Evolutionary conservation across 2,888 invertebrate genomes (phyloP), one percentile per base, ranked within the genome.

Genomic region (Gisinianus flammeolus): DNA sequence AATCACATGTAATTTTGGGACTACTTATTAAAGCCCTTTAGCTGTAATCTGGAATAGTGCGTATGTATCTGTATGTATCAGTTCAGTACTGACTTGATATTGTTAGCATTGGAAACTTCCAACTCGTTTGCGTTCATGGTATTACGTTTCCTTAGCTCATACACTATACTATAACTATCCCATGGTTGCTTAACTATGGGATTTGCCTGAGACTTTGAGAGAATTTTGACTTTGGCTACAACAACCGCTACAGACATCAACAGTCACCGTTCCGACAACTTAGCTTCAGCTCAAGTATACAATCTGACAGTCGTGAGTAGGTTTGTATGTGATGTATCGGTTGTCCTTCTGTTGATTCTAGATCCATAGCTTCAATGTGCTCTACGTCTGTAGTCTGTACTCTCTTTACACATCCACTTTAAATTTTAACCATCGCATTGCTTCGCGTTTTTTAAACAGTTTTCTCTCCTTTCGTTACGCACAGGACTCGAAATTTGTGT

Each of bases 301-400:
- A 56, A 22, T 68, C 35, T 68, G 68, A 68, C 68, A 68, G 44
- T 28, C 68, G 44, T 35, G 68, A 68, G 58, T 31, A 33, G 73
- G 30, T 62, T 24, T 24, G 58, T 31, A 33, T 44, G 64, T 73
- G 62, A 58, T 62, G 62, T 73, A 64, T 62, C 58, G 64, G 62
- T 62, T 58, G 64, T 62, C 52, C 44, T 64, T 24, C 26, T 44
- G 58, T 74, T 66, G 58, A 62, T 62, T 73, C 33, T 56, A 16
- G 44, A 44, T 6, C 6, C 8, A 16, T 16, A n/a, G n/a, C n/a
- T n/a, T n/a, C n/a, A n/a, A n/a, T n/a, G n/a, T n/a, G n/a, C n/a
- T n/a, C n/a, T n/a, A n/a, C n/a, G n/a, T n/a, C n/a, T n/a, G n/a
- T n/a, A n/a, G n/a, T n/a, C n/a, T n/a, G n/a, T n/a, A n/a, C n/a